These are phyloP conservation scores for Carcina quercana DNA, from an alignment of 2,888 invertebrate genomes.

Conservation along the genomic window DNA sequence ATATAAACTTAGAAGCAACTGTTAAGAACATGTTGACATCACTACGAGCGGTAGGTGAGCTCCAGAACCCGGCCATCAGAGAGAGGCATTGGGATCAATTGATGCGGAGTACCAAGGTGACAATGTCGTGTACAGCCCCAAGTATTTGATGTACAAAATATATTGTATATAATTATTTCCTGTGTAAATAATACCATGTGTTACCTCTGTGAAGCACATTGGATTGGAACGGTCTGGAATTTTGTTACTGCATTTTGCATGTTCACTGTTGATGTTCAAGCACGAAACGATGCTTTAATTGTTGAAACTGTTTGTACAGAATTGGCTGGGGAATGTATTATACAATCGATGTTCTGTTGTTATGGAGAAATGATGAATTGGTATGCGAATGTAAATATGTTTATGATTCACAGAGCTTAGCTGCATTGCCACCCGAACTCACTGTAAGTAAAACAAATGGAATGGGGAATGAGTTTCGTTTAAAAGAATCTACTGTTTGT, in stretches of 20 bases:
- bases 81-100: slow-evolving; percentile 98
- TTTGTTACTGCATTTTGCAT: slow-evolving; percentile 32
- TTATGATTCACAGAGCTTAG: slow-evolving; percentile 84
- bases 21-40: slow-evolving; percentile 98
- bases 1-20: slow-evolving; percentile 88
- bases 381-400: slow-evolving; percentile 65
- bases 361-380: slow-evolving; percentile 16
- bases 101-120: slow-evolving; percentile 96
- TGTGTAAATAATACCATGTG: slow-evolving; percentile 32
- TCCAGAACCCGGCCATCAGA: slow-evolving; percentile 96
- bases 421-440: slow-evolving; percentile 85
- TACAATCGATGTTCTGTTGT: slow-evolving; percentile 14
- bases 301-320: slow-evolving; percentile 4
- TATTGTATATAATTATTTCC: slow-evolving; percentile 38
- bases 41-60: slow-evolving; percentile 93
- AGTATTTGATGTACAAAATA: slow-evolving; percentile 13
- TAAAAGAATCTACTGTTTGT: too few species aligned
- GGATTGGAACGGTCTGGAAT: slow-evolving; percentile 28
- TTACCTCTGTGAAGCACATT: slow-evolving; percentile 24
- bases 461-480: slow-evolving; percentile 14
- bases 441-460: slow-evolving; percentile 79
- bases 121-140: slow-evolving; percentile 3
- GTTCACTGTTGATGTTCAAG: slow-evolving; percentile 19
- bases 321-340: slow-evolving; percentile 32
- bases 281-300: slow-evolving; percentile 8